A percentile compares a stretch with the other conserved stretches of the same genome.
Evolutionary conservation across 2,797 vertebrate genomes (phyloP).

Genomic region (Brotula barbata): DNA sequence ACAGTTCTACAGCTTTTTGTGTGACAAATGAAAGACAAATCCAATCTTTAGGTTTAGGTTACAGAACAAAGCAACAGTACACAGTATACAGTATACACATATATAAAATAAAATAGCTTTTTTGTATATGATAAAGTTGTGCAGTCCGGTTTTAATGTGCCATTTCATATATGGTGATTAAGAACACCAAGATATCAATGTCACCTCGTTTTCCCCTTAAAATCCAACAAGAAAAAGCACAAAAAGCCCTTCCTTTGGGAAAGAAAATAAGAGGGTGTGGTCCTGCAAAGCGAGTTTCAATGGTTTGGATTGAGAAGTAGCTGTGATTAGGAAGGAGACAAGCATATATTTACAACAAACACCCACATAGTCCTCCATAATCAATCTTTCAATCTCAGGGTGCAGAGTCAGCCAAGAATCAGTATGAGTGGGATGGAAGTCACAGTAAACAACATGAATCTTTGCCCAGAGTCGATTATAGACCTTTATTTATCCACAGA

Average conservation of each 20-base stretch:
- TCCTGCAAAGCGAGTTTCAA: constrained; percentile 55
- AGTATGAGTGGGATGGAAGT: constrained; percentile 64
- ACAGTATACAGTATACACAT: too few species aligned
- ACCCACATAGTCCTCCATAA: constrained; percentile 65
- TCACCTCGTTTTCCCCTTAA: constrained; percentile 52
- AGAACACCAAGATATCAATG: too few species aligned
- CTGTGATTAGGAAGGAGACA: constrained; percentile 53
- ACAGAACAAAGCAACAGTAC: too few species aligned
- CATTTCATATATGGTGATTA: too few species aligned
- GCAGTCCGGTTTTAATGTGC: too few species aligned
- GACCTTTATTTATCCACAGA: constrained; percentile 60
- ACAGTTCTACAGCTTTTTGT: too few species aligned
- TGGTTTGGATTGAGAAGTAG: constrained; percentile 57
- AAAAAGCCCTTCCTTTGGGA: constrained; percentile 55
- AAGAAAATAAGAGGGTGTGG: constrained; percentile 65
- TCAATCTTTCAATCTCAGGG: constrained; percentile 70
- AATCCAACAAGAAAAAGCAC: constrained; percentile 50
- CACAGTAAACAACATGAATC: constrained; percentile 60
- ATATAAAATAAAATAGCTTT: too few species aligned
- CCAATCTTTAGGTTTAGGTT: too few species aligned
- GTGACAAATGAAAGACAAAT: too few species aligned
- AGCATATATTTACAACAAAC: constrained; percentile 69
- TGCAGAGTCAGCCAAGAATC: constrained; percentile 65
- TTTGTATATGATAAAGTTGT: too few species aligned
- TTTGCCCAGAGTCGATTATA: constrained; percentile 58